Evolutionary conservation across 1,140 invertebrate species (phyloP).

Genomic region (Drosophila varians): DNA sequence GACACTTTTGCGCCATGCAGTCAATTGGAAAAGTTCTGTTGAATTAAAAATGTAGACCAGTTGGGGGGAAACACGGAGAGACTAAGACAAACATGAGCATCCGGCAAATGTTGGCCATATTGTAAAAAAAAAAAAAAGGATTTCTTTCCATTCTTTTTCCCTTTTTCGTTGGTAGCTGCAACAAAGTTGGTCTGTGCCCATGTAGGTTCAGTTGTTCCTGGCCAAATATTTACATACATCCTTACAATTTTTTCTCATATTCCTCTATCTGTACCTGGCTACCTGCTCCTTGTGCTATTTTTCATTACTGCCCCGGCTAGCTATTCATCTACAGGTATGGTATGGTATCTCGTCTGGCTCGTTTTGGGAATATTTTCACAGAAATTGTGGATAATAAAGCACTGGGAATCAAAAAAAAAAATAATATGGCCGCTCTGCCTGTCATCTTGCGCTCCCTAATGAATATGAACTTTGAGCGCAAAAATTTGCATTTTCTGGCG

Average conservation of each 20-base stretch:
- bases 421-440: conserved; percentile 41
- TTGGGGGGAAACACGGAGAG: conserved; percentile 4
- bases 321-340: conserved; percentile 39
- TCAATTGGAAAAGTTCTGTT: conserved; percentile 74
- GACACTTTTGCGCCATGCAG: conserved; percentile 73
- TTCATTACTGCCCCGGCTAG: conserved; percentile 54
- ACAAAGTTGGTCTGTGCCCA: conserved; percentile 14
- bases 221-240: conserved; percentile 63
- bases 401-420: conserved; percentile 13
- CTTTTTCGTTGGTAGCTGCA: not conserved
- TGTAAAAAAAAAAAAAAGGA: conserved; percentile 24
- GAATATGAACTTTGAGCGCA: conserved; percentile 51
- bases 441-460: conserved; percentile 50
- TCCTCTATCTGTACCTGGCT: not conserved
- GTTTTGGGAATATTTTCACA: conserved; percentile 29
- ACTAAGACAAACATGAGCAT: conserved; percentile 46
- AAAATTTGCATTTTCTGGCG: conserved; percentile 56
- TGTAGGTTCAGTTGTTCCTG: conserved; percentile 38
- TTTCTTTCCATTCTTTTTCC: conserved; percentile 3
- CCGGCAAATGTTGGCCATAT: conserved; percentile 47
- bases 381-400: conserved; percentile 31
- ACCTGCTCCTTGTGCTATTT: conserved; percentile 43
- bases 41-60: conserved; percentile 63
- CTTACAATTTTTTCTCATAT: conserved; percentile 39
- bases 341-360: conserved; percentile 26